A percentile compares a stretch with the other conserved stretches of the same genome.
phyloP scores from a whole-genome alignment of 2,888 invertebrate genomes.

The Eupithecia tripunctaria region DNA sequence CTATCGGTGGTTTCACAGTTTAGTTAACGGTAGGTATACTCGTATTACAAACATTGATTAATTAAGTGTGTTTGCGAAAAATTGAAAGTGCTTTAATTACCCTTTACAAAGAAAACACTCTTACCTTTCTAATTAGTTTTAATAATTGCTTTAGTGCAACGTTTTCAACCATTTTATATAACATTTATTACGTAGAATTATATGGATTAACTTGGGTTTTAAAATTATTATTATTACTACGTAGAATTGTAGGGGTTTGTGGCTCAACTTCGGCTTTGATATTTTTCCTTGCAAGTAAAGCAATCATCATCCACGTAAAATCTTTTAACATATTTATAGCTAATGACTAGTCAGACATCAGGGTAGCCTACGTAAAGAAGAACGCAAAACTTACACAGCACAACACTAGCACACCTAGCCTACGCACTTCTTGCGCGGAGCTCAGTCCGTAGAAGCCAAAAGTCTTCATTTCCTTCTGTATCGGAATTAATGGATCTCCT shows the following conservation, averaged over 20 bases:
- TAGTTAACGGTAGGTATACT: slow-evolving; percentile 58
- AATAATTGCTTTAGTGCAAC: slow-evolving; percentile 43
- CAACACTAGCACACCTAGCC: slow-evolving; percentile 55
- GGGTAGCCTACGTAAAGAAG: slow-evolving; percentile 66
- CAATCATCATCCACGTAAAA: slow-evolving; percentile 59
- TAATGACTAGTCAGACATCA: slow-evolving; percentile 61
- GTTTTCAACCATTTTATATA: not conserved
- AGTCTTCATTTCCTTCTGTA: slow-evolving; percentile 81
- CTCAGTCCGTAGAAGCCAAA: slow-evolving; percentile 73
- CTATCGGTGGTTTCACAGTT: slow-evolving; percentile 44
- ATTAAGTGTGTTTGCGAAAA: slow-evolving; percentile 55
- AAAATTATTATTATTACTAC: not conserved
- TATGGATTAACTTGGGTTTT: not conserved
- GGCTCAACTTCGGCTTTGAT: not conserved
- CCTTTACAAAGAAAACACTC: slow-evolving; percentile 48
- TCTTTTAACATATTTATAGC: slow-evolving; percentile 52
- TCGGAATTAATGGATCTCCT: slow-evolving; percentile 73
- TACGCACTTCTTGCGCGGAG: slow-evolving; percentile 51
- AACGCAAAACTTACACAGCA: slow-evolving; percentile 68
- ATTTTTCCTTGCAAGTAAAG: slow-evolving; percentile 38
- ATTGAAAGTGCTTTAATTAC: slow-evolving; percentile 59
- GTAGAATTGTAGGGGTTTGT: not conserved
- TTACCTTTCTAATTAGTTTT: slow-evolving; percentile 40
- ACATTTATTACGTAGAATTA: not conserved
- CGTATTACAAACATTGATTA: slow-evolving; percentile 70